Evolutionary conservation across 2,888 invertebrate species (phyloP), one percentile per base, ranked within the genome.

Genomic region (Isotomurus palustris): DNA sequence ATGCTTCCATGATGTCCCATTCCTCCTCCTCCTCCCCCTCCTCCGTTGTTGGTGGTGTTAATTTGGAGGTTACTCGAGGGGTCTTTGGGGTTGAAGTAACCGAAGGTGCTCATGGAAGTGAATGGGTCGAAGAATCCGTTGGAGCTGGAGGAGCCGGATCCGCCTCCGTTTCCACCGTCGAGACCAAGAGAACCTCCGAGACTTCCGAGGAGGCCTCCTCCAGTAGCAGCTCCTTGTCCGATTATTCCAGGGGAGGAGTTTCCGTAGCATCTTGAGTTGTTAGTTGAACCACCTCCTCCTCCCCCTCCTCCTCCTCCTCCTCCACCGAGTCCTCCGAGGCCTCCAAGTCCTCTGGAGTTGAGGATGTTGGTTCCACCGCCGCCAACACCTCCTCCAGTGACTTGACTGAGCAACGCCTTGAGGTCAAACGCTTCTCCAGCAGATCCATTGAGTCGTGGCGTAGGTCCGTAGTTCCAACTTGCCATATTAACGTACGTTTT

Each of bases 81-180:
- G 45, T 68, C 68, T 32, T 68, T 69, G 14, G 68, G 66, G 45
- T 70, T 70, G 47, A 70, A 70, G 48, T 68, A 67, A 25, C 70
- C 70, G 54, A 70, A 67, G 1, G 70, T 64, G 2, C 64, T 65
- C 56, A 67, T 65, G 48, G 66, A 59, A 12, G 68, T 58, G 54
- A 70, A 70, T 17, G 68, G 68, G 48, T 70, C 70, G 48, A 67
- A 70, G 55, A 55, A 59, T 28, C 47, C 29, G n/a, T 28, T 17
- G 4, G n/a, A 8, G n/a, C 19, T 17, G 4, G n/a, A 8, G n/a
- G 43, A 32, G 3, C 40, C 49, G 14, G 25, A 6, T 27, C 50
- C 55, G 5, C 43, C 80, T 45, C 10, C 78, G 61, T 76, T 75
- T 38, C 73, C 66, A 19, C 76, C 59, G 58, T 75, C 40, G 12